These are phyloP conservation scores for Lepetodrilus schrolli DNA, from an alignment of 2,888 invertebrate genomes.

Conservation along the genomic window DNA sequence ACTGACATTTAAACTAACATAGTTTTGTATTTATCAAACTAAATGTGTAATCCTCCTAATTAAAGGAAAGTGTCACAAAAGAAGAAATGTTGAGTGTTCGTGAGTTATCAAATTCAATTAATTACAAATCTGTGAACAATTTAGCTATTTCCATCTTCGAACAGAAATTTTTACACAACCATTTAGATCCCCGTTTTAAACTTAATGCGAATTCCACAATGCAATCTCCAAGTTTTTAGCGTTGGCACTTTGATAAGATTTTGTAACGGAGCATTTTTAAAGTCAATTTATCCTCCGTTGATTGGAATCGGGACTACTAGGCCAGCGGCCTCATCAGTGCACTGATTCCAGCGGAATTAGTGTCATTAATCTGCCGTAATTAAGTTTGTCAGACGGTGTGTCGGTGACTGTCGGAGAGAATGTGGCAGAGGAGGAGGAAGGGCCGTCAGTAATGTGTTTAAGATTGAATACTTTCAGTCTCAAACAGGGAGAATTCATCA, in stretches of 20 bases:
- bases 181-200: background rate
- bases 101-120: background rate
- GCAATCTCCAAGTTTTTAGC: background rate
- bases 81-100: no score
- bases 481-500: background rate
- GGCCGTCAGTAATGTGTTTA: constrained; percentile 4
- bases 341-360: background rate
- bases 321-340: background rate
- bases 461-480: constrained; percentile 14
- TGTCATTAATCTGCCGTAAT: constrained; percentile 17
- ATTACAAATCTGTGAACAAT: background rate
- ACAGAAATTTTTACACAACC: background rate
- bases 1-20: no score
- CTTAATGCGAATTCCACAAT: background rate
- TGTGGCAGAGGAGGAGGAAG: background rate
- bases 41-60: no score
- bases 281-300: background rate
- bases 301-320: background rate
- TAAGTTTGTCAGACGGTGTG: background rate
- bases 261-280: background rate
- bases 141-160: background rate
- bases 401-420: background rate
- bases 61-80: no score
- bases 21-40: no score
- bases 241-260: background rate